Base-by-base conservation (phyloP, 2,888 invertebrate genomes). In the Rapana venosa region DNA sequence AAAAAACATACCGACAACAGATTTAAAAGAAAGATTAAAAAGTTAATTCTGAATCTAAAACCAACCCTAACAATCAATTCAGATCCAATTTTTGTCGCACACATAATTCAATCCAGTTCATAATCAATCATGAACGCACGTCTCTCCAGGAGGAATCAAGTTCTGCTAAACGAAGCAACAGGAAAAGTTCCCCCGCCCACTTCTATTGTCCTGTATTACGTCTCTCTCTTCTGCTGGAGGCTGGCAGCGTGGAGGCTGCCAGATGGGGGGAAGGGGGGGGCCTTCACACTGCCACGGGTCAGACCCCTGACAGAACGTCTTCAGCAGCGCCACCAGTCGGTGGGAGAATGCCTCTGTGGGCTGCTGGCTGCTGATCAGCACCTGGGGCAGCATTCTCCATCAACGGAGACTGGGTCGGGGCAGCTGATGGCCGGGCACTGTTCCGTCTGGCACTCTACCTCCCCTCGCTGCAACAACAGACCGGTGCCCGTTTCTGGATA, bases 331-430 rank as follows among this genome's bases (percentile, higher is more conserved):
- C 22, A 20, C 56, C 30, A 30, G 85, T 35, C 26, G 58, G 56
- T 17, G 56, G n/a, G n/a, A n/a, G n/a, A n/a, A n/a, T n/a, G 30
- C 70, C 70, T 70, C 22, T 11, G 47, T 8, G 47, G 47, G 47
- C 47, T 47, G 47, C 4, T 2, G 47, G 47, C 47, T 30, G 85
- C 15, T 0, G 36, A 30, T 85, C 86, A 90, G 89, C 94, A 94
- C 15, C 91, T 86, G 87, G 93, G 92, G 90, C 94, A 94, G 90
- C 94, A 94, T 81, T 91, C 70, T 22, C 93, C 94, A 20, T 91
- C 92, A 88, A 93, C 90, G 87, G 92, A 93, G 90, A 92, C 92
- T 26, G 94, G 94, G 56, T 87, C 90, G 20, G 90, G 87, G 91
- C 94, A 94, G 66, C 81, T 90, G 13, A 91, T 88, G 30, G 90